Conservation (phyloP, 2,797 vertebrate genomes). For the Sebastes umbrosus region DNA sequence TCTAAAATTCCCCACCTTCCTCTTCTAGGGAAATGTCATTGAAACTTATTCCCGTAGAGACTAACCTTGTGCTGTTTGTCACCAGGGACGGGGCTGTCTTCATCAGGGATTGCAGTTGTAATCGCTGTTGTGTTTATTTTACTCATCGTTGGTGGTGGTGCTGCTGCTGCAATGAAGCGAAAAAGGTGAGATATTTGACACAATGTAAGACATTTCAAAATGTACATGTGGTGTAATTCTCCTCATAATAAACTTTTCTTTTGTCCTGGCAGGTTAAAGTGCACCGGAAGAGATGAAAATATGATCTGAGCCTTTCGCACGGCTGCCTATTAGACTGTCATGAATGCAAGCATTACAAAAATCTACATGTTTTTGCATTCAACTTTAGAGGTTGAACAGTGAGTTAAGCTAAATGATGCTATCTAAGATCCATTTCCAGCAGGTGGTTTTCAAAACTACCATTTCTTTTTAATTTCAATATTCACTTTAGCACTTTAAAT, state of each 20-base stretch:
- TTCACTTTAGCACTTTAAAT: conserved; percentile 24
- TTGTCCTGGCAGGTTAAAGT: conserved; percentile 12
- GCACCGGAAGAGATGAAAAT: fast-evolving
- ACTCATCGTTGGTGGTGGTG: neutral
- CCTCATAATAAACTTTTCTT: neutral
- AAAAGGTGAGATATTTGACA: conserved; percentile 20
- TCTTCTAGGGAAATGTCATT: neutral
- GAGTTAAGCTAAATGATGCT: conserved; percentile 2
- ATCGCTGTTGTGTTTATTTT: fast-evolving
- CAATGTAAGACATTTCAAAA: no score
- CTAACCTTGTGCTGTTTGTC: neutral
- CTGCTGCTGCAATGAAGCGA: fast-evolving
- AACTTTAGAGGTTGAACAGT: neutral
- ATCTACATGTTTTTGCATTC: neutral
- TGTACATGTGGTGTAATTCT: no score
- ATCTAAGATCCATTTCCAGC: no score
- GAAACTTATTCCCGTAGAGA: neutral
- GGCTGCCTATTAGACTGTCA: neutral
- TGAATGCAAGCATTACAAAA: neutral
- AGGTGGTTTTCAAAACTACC: neutral
- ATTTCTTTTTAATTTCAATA: neutral
- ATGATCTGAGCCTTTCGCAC: neutral
- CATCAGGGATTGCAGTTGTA: fast-evolving
- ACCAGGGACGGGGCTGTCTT: neutral
- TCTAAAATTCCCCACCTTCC: neutral